Conservation (phyloP, 2,113 vertebrate species). For the Phyllostomus hastatus region DNA sequence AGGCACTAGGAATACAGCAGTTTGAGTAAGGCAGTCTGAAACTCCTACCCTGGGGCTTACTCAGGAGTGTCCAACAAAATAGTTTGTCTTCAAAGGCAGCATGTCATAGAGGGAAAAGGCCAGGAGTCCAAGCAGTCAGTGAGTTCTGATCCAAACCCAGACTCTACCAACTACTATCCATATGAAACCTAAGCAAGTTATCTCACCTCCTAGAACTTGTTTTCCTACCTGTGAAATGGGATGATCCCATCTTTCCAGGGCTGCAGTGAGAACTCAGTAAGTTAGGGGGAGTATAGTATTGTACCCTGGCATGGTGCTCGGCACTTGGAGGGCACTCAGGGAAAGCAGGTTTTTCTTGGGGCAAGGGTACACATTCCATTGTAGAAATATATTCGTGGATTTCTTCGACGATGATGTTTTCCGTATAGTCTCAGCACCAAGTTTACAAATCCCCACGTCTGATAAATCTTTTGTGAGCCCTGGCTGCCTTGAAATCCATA, state of each 20-base stretch:
- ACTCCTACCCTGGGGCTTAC: not conserved
- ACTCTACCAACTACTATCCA: not conserved
- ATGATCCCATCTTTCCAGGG: not conserved
- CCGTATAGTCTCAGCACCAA: not conserved
- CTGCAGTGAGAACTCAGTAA: not conserved
- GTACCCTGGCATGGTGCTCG: not conserved
- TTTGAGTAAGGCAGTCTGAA: not conserved
- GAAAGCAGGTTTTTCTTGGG: not conserved
- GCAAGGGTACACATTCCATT: not conserved
- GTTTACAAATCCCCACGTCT: not conserved
- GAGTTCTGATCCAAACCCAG: not conserved
- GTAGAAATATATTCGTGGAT: not conserved
- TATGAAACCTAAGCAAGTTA: not conserved
- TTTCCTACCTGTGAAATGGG: not conserved
- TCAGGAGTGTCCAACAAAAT: not conserved
- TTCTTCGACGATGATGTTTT: not conserved
- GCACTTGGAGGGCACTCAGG: not conserved
- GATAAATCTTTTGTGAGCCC: not conserved
- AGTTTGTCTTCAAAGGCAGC: not conserved
- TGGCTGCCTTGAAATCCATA: not conserved
- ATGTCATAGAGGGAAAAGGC: not conserved
- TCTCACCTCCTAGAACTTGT: not conserved
- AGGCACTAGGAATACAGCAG: not conserved
- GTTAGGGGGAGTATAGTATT: not conserved
- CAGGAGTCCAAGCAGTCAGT: not conserved